phyloP scores from a whole-genome alignment of 2,113 vertebrate genomes.

The Edolisoma coerulescens region DNA sequence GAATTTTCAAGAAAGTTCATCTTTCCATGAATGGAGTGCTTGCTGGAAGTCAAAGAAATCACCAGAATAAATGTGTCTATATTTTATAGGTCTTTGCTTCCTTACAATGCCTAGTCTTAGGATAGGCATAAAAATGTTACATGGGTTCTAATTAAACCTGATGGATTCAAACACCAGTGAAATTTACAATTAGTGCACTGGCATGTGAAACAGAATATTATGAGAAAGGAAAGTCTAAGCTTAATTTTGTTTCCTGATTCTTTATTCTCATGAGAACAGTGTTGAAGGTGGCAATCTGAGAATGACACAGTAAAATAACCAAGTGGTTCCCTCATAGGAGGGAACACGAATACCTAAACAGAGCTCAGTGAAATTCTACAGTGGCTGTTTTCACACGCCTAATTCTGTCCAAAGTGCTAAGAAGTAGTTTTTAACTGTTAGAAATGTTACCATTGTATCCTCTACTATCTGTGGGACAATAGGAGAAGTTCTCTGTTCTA shows the following conservation, averaged over 20 bases:
- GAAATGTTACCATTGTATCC: neutral
- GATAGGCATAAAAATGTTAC: neutral
- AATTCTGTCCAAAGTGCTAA: neutral
- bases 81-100: neutral
- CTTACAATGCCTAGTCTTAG: neutral
- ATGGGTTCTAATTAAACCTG: neutral
- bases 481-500: neutral
- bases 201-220: neutral
- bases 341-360: neutral
- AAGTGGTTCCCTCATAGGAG: neutral
- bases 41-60: neutral
- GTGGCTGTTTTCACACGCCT: neutral
- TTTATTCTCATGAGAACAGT: neutral
- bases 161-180: neutral
- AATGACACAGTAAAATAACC: neutral
- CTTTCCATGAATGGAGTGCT: neutral
- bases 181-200: neutral
- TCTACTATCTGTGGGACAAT: neutral
- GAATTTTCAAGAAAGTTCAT: slow-evolving; percentile 53
- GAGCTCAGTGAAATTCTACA: neutral
- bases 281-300: neutral
- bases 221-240: neutral
- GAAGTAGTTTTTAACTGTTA: neutral
- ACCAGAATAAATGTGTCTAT: neutral
- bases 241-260: neutral